phyloP scores from a whole-genome alignment of 92 coral and sea anemone genomes.

The Galaxea fascicularis region DNA sequence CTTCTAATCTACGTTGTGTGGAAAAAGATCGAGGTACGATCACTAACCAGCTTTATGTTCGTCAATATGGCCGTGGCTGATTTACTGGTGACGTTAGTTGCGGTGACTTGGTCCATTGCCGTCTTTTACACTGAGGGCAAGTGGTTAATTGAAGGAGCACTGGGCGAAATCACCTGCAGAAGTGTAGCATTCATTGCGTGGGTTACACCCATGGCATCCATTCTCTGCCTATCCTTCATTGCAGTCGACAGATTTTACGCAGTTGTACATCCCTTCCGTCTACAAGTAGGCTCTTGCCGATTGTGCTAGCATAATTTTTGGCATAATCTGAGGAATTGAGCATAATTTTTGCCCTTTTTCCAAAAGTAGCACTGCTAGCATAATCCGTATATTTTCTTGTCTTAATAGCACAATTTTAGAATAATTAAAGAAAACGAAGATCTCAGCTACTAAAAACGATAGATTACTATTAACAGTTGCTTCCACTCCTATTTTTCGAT shows the following conservation, averaged over 20 bases:
- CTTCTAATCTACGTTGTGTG: slow-evolving; percentile 66
- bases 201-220: slow-evolving; percentile 62
- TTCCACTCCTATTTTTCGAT: too few relatives aligned
- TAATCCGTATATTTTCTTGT: too few relatives aligned
- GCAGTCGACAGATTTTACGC: slow-evolving; percentile 71
- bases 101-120: slow-evolving; percentile 62
- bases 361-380: too few relatives aligned
- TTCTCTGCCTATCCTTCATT: slow-evolving; percentile 53
- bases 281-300: too few relatives aligned
- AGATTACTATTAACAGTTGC: too few relatives aligned
- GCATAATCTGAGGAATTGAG: too few relatives aligned
- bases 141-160: slow-evolving; percentile 44
- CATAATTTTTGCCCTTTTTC: too few relatives aligned
- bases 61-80: slow-evolving; percentile 77
- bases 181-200: slow-evolving; percentile 39
- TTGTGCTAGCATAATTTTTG: too few relatives aligned
- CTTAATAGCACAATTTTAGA: too few relatives aligned
- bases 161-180: not conserved
- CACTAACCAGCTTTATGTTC: slow-evolving; percentile 65
- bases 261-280: slow-evolving; percentile 63
- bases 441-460: too few relatives aligned
- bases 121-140: slow-evolving; percentile 39
- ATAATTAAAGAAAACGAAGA: too few relatives aligned
- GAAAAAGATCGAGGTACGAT: slow-evolving; percentile 59
- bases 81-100: slow-evolving; percentile 56